These are phyloP conservation scores for Mico argentatus DNA, from an alignment of 2,797 vertebrate genomes.

Conservation along the genomic window DNA sequence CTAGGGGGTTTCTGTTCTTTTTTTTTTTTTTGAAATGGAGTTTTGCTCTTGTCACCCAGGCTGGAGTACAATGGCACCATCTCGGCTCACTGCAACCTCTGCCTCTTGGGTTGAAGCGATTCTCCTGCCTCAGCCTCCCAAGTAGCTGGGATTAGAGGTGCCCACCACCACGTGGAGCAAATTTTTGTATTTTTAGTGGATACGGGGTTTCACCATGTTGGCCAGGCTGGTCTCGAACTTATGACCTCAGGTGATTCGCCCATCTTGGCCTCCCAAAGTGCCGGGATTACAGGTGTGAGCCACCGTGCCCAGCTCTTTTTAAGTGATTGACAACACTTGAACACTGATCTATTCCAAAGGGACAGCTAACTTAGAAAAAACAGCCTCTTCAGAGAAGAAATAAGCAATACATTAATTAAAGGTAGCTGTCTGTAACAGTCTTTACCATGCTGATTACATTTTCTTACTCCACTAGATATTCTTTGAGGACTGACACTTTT, in stretches of 20 bases:
- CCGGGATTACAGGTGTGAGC: background rate
- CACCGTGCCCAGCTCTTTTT: background rate
- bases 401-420: background rate
- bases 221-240: background rate
- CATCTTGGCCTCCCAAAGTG: background rate
- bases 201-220: background rate
- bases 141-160: background rate
- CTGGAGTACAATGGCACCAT: background rate
- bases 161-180: rapidly evolving
- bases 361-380: background rate
- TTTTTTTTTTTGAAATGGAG: background rate
- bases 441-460: background rate
- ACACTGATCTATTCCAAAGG: background rate
- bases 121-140: background rate
- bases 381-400: background rate
- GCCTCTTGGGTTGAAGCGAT: background rate
- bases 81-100: background rate
- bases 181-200: background rate
- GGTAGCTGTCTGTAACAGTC: background rate
- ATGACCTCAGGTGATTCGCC: background rate
- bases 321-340: background rate
- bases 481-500: background rate
- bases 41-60: background rate
- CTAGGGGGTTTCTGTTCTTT: background rate
- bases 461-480: background rate